Evolutionary conservation across 2,113 vertebrate species (phyloP).

Genomic region (Engystomops pustulosus): DNA sequence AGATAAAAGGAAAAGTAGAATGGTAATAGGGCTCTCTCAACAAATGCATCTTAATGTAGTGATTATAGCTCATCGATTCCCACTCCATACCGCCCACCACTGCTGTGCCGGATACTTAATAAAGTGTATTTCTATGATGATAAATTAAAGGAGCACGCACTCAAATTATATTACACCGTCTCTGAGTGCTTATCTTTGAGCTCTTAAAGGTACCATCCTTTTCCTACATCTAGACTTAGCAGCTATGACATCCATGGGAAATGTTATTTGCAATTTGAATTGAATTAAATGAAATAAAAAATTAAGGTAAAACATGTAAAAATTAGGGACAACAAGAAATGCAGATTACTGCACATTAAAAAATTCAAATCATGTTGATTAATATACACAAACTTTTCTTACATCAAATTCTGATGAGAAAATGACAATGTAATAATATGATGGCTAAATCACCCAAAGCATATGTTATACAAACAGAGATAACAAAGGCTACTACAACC

Average conservation of each 20-base stretch:
- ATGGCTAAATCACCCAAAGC: too few species aligned
- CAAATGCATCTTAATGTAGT: constrained; percentile 35
- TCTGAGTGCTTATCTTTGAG: neutral
- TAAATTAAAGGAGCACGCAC: neutral
- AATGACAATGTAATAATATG: too few species aligned
- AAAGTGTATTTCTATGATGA: constrained; percentile 18
- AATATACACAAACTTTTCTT: too few species aligned
- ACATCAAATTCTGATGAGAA: too few species aligned
- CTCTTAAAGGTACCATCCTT: neutral
- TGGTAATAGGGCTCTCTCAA: neutral
- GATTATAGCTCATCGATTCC: constrained; percentile 35
- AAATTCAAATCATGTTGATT: too few species aligned
- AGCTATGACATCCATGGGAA: neutral
- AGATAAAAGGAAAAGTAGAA: neutral
- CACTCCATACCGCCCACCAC: constrained; percentile 3
- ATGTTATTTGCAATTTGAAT: too few species aligned
- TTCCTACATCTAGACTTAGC: neutral
- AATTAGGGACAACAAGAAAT: too few species aligned
- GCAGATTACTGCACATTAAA: too few species aligned
- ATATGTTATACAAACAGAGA: too few species aligned
- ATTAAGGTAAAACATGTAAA: too few species aligned
- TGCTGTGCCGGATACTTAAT: neutral
- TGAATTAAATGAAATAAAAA: too few species aligned
- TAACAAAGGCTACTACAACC: too few species aligned
- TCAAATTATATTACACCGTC: neutral